Conservation (phyloP, 2,888 invertebrate species). For the Nemurella pictetii region DNA sequence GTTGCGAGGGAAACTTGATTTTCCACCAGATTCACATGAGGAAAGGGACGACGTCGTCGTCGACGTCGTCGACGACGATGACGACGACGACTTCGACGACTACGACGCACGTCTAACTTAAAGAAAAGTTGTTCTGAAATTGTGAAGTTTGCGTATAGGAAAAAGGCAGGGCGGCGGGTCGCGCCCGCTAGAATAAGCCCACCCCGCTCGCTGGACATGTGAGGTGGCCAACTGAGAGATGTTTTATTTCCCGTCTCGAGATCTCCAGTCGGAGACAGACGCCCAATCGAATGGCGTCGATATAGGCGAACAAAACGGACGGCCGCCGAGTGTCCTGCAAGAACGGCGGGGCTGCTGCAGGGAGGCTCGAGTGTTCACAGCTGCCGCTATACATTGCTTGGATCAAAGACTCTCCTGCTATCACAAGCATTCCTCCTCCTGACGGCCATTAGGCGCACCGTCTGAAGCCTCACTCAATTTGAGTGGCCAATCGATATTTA, state of each 20-base stretch:
- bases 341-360: not conserved
- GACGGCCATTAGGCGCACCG: not conserved
- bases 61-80: too few relatives aligned
- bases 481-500: not conserved
- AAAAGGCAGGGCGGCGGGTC: not conserved
- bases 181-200: not conserved
- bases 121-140: not conserved
- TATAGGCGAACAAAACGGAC: not conserved
- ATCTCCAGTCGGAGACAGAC: not conserved
- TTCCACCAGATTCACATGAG: slow-evolving; percentile 24
- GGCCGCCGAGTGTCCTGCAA: not conserved
- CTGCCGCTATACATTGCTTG: not conserved
- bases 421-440: not conserved
- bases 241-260: not conserved
- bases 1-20: slow-evolving; percentile 12
- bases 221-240: not conserved
- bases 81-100: not conserved
- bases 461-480: not conserved
- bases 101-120: not conserved
- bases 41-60: not conserved
- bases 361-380: not conserved
- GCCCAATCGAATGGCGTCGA: not conserved
- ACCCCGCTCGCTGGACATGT: not conserved
- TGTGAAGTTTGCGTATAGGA: not conserved
- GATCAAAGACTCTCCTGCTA: not conserved